Conservation (phyloP, 2,888 invertebrate genomes). For the Julus scandinavius region DNA sequence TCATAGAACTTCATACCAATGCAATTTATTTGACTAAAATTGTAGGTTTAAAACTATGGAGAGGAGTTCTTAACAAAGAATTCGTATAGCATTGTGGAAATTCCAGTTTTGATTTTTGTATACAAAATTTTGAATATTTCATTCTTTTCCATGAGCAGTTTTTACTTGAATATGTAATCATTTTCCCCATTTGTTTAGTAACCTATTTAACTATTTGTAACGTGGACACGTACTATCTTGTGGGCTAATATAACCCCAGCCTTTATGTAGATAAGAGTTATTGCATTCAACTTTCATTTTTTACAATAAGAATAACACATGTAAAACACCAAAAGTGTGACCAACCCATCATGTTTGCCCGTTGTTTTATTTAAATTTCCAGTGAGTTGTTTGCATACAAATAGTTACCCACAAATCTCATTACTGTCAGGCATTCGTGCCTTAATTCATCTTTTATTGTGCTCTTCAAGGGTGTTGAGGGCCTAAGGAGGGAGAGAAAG, state of each 20-base stretch:
- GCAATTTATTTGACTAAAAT: too few relatives aligned
- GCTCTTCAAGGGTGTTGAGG: constrained; percentile 21
- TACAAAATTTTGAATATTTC: too few relatives aligned
- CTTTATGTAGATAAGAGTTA: background rate
- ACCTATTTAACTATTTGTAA: background rate
- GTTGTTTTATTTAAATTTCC: constrained; percentile 16
- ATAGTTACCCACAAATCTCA: background rate
- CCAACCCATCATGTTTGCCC: background rate
- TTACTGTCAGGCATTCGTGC: background rate
- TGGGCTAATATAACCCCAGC: background rate
- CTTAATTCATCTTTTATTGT: background rate
- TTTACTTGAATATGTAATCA: too few relatives aligned
- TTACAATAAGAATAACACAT: background rate
- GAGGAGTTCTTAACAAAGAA: too few relatives aligned
- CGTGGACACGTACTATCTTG: background rate
- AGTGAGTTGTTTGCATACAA: constrained; percentile 3
- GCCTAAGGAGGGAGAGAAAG: background rate
- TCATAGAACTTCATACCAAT: too few relatives aligned
- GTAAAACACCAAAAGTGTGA: constrained; percentile 26
- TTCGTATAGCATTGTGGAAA: too few relatives aligned
- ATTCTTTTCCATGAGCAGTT: too few relatives aligned
- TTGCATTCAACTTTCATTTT: background rate
- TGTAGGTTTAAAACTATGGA: too few relatives aligned
- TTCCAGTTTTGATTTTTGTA: too few relatives aligned
- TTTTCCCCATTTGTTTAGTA: background rate